Conservation (phyloP, 2,797 vertebrate genomes). For the Pipistrellus kuhlii region DNA sequence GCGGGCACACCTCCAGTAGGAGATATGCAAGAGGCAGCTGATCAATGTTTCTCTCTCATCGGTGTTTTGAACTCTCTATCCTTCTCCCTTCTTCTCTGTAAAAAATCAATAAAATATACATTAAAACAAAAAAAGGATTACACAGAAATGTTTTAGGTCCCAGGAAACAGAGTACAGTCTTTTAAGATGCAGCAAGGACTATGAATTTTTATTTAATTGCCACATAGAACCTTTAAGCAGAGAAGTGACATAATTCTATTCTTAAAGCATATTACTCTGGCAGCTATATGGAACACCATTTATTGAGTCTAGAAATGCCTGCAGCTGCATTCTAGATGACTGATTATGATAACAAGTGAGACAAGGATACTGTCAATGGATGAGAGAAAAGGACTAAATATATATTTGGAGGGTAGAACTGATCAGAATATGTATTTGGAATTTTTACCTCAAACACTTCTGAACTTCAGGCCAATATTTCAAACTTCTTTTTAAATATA, state of each 20-base stretch:
- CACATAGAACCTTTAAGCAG: background rate
- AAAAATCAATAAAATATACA: no score
- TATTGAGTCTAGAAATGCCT: background rate
- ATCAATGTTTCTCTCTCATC: no score
- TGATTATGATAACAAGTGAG: background rate
- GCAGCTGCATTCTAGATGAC: background rate
- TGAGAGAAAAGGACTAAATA: background rate
- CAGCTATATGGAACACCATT: background rate
- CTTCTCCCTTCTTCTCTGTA: no score
- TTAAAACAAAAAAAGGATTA: background rate
- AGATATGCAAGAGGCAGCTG: no score
- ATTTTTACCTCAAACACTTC: background rate
- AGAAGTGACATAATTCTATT: background rate
- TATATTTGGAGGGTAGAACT: background rate
- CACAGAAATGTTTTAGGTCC: background rate
- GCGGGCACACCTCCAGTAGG: no score
- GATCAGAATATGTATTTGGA: background rate
- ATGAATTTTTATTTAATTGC: background rate
- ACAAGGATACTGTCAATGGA: background rate
- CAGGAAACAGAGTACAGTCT: background rate
- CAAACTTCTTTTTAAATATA: background rate
- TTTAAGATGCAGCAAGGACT: background rate
- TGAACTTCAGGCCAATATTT: background rate
- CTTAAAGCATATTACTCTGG: background rate
- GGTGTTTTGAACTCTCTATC: no score